Percentiles rank a stretch among this genome's conserved stretches.
Conservation (phyloP, 2,113 vertebrate genomes). For the Aythya baeri region DNA sequence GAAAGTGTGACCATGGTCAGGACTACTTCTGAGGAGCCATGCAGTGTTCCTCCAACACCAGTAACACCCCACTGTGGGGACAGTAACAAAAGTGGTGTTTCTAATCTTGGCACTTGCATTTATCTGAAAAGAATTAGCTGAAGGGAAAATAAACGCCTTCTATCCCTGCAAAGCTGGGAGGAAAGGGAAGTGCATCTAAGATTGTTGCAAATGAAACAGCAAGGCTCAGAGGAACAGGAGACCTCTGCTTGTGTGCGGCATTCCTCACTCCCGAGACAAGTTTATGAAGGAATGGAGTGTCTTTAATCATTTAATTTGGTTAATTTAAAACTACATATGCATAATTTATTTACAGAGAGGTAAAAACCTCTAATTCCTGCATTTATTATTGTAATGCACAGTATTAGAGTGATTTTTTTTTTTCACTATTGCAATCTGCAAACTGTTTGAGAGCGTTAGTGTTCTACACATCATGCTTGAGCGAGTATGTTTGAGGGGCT, state of each 20-base stretch:
- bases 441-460: slow-evolving; percentile 80
- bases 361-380: slow-evolving; percentile 86
- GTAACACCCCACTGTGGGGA: not conserved
- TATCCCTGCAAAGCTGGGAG: not conserved
- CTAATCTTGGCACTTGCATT: slow-evolving; percentile 5
- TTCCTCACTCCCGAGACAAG: slow-evolving; percentile 76
- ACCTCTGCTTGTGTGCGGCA: slow-evolving; percentile 17
- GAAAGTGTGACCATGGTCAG: not conserved
- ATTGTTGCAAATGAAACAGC: slow-evolving; percentile 32
- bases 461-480: slow-evolving; percentile 71
- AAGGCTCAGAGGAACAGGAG: slow-evolving; percentile 44
- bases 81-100: not conserved
- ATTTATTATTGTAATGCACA: slow-evolving; percentile 84
- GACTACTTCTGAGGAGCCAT: not conserved
- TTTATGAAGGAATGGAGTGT: slow-evolving; percentile 87
- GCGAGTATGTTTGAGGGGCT: slow-evolving; percentile 29
- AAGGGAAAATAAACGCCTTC: slow-evolving; percentile 20
- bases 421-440: slow-evolving; percentile 71
- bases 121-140: slow-evolving; percentile 38
- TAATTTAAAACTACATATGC: slow-evolving; percentile 83
- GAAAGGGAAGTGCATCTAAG: slow-evolving; percentile 12
- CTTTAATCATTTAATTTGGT: slow-evolving; percentile 90
- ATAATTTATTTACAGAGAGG: slow-evolving; percentile 85
- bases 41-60: not conserved
- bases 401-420: slow-evolving; percentile 69